These are phyloP conservation scores for Semaprochilodus insignis DNA, from an alignment of 2,797 vertebrate genomes.

Conservation along the genomic window DNA sequence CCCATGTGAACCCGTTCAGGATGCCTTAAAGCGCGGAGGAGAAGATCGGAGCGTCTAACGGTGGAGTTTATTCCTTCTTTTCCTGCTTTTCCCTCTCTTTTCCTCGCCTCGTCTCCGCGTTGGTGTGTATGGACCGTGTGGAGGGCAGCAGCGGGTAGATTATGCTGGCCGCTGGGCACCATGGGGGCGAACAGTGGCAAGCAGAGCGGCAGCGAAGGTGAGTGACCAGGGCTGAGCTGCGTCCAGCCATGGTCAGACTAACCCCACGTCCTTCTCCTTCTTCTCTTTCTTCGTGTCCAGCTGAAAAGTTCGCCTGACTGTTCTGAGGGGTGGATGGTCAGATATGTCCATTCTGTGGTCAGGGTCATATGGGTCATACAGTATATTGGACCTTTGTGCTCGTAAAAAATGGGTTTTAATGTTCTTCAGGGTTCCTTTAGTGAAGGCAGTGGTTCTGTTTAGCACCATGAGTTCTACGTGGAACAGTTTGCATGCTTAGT, in stretches of 20 bases:
- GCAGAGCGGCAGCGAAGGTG: conserved; percentile 89
- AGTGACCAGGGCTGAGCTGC: conserved; percentile 63
- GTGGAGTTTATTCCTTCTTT: conserved; percentile 34
- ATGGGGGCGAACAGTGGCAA: conserved; percentile 92
- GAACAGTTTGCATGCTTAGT: too few species aligned
- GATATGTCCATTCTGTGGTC: background rate
- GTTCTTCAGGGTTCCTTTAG: too few species aligned
- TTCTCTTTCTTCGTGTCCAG: conserved; percentile 24
- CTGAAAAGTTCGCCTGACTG: background rate
- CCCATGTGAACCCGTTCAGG: conserved; percentile 3
- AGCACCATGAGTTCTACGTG: too few species aligned
- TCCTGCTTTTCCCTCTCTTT: background rate
- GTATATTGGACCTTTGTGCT: background rate
- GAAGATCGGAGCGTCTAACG: background rate
- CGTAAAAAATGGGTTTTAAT: too few species aligned
- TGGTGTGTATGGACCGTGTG: conserved; percentile 59
- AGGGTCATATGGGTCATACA: background rate
- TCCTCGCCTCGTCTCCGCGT: conserved; percentile 22
- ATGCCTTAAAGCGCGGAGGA: conserved; percentile 4
- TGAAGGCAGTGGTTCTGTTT: too few species aligned
- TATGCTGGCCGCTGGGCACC: conserved; percentile 80
- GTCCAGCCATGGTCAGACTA: background rate
- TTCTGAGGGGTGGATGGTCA: background rate
- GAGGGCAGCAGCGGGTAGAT: conserved; percentile 67
- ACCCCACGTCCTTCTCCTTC: background rate